phyloP scores from a whole-genome alignment of 2,888 invertebrate species.

The Sesia apiformis region DNA sequence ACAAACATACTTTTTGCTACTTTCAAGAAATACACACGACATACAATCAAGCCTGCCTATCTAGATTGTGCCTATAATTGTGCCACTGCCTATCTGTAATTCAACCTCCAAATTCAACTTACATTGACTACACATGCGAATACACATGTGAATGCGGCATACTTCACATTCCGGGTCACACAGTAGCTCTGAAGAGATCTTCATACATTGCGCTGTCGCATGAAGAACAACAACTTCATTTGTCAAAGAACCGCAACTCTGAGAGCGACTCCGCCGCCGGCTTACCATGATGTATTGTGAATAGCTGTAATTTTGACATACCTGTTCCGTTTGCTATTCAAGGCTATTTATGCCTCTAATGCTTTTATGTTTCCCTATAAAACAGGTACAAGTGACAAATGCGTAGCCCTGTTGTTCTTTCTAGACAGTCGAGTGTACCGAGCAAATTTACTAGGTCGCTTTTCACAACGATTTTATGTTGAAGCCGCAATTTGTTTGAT shows the following conservation, averaged over 20 bases:
- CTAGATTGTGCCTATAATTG: too few species aligned
- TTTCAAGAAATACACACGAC: too few species aligned
- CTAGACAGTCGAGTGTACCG: conserved; percentile 14
- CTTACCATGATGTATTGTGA: conserved; percentile 44
- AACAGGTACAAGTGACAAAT: conserved; percentile 5
- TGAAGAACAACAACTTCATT: conserved; percentile 49
- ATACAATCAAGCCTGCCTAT: too few species aligned
- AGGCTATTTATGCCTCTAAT: conserved; percentile 2
- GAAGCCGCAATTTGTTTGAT: neutral
- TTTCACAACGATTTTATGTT: conserved; percentile 6
- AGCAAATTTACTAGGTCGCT: conserved; percentile 20
- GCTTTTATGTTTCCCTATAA: conserved; percentile 39
- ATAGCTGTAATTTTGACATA: conserved; percentile 55
- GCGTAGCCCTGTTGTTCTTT: neutral
- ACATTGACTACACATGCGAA: too few species aligned
- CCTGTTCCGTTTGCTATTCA: conserved; percentile 37
- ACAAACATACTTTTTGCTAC: too few species aligned
- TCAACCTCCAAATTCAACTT: too few species aligned
- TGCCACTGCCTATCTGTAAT: too few species aligned
- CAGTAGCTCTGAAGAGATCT: conserved; percentile 19
- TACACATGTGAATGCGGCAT: too few species aligned
- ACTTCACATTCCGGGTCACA: conserved; percentile 23
- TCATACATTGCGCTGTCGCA: conserved; percentile 23
- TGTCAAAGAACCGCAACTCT: conserved; percentile 58
- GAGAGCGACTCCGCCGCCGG: conserved; percentile 19